phyloP scores from a whole-genome alignment of 2,888 invertebrate species.

The Phymatocera aterrima region DNA sequence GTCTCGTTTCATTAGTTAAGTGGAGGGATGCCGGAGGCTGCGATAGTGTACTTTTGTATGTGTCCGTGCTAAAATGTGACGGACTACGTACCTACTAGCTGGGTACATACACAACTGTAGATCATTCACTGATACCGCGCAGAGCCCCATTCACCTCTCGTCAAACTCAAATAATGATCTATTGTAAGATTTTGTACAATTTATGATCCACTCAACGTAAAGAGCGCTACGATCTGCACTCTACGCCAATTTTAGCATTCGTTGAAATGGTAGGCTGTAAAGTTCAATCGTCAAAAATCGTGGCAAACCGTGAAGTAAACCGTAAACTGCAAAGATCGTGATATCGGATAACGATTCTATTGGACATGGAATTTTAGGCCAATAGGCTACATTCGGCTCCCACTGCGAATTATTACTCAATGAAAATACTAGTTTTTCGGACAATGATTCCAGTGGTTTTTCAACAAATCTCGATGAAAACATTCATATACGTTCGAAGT shows the following conservation, averaged over 20 bases:
- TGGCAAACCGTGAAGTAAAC: too few relatives aligned
- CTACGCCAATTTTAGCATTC: too few relatives aligned
- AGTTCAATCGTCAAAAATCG: too few relatives aligned
- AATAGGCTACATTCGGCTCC: background rate
- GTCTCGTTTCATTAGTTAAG: constrained; percentile 29
- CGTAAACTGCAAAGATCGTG: too few relatives aligned
- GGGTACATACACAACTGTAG: background rate
- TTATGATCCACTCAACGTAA: background rate
- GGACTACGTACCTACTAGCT: background rate
- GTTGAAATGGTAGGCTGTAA: too few relatives aligned
- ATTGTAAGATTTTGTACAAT: constrained; percentile 26
- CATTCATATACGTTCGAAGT: background rate
- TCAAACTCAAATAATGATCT: constrained; percentile 16
- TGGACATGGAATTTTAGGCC: background rate
- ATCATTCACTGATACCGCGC: background rate
- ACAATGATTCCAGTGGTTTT: too few relatives aligned
- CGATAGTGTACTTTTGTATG: background rate
- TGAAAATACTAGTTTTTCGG: too few relatives aligned
- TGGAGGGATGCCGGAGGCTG: constrained; percentile 20
- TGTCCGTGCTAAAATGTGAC: background rate
- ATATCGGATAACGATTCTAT: too few relatives aligned
- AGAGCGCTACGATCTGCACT: background rate
- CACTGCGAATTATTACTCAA: too few relatives aligned
- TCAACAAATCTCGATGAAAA: background rate
- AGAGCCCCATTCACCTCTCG: constrained; percentile 19